These are phyloP conservation scores for Drosophila fulvimacula DNA, from an alignment of 2,888 invertebrate species.

Conservation along the genomic window DNA sequence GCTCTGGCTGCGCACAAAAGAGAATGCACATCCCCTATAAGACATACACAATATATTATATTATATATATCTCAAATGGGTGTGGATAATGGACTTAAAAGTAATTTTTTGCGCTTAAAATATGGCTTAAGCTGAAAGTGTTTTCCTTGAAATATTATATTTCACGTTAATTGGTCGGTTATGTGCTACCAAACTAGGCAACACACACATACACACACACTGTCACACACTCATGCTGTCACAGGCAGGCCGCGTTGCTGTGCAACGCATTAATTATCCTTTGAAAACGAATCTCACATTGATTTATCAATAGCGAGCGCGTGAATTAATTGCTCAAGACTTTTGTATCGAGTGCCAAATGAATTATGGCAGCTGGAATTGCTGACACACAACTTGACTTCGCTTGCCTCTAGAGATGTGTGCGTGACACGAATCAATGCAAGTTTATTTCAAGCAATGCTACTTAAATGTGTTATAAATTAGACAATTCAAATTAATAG, in stretches of 20 bases:
- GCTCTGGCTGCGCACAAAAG: conserved; percentile 8
- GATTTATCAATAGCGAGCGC: conserved; percentile 67
- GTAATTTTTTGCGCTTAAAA: background rate
- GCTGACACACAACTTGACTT: conserved; percentile 15
- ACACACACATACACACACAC: background rate
- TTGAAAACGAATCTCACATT: conserved; percentile 63
- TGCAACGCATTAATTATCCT: conserved; percentile 74
- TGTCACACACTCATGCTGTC: conserved; percentile 49
- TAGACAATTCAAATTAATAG: too few relatives aligned
- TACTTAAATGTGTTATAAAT: too few relatives aligned
- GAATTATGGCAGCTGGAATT: conserved; percentile 57
- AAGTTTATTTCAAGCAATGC: background rate
- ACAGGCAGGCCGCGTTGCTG: conserved; percentile 49
- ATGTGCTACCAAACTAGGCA: background rate
- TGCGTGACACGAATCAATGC: conserved; percentile 16
- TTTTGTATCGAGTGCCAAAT: conserved; percentile 68
- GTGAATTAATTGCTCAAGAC: conserved; percentile 74
- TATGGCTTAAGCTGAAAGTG: background rate
- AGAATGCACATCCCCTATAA: conserved; percentile 12
- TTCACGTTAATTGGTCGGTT: conserved; percentile 12
- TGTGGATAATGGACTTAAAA: background rate
- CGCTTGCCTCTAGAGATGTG: background rate
- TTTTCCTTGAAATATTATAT: background rate
- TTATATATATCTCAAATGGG: background rate
- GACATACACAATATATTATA: background rate